Evolutionary conservation across 2,888 invertebrate genomes (phyloP).

Genomic region (Girardia tigrina): DNA sequence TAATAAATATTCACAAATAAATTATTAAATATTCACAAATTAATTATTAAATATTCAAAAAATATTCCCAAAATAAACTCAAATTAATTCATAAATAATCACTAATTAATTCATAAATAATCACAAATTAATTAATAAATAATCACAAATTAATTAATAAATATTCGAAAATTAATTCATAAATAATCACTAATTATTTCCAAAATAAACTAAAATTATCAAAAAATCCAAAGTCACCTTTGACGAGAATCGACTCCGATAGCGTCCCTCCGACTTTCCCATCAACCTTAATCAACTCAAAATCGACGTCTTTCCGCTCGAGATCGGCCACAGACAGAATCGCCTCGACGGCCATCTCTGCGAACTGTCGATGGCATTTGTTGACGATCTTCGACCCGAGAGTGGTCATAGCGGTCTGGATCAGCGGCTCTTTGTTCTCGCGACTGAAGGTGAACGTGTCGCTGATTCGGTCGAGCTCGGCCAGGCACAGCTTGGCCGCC

Average conservation of each 20-base stretch:
- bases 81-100: no score
- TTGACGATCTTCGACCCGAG: slow-evolving; percentile 95
- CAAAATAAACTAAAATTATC: no score
- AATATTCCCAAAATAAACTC: no score
- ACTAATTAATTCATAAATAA: no score
- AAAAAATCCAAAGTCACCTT: slow-evolving; percentile 81
- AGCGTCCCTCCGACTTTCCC: slow-evolving; percentile 89
- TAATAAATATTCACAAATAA: no score
- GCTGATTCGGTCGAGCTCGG: slow-evolving; percentile 72
- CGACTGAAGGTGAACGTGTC: slow-evolving; percentile 73
- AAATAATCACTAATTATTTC: no score
- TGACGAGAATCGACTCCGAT: slow-evolving; percentile 87
- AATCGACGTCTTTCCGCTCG: slow-evolving; percentile 84
- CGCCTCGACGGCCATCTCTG: slow-evolving; percentile 93
- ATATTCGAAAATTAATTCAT: no score
- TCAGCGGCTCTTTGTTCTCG: slow-evolving; percentile 67
- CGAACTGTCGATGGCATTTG: slow-evolving; percentile 88
- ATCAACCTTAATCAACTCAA: slow-evolving; percentile 94
- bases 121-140: no score
- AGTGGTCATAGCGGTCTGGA: slow-evolving; percentile 91
- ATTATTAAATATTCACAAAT: no score
- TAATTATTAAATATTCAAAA: no score
- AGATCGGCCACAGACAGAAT: slow-evolving; percentile 88
- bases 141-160: no score
- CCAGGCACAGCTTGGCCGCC: slow-evolving; percentile 74